Evolutionary conservation across 2,888 invertebrate species (phyloP), one percentile per base, ranked within the genome.

Genomic region (Diaprepes abbreviatus): DNA sequence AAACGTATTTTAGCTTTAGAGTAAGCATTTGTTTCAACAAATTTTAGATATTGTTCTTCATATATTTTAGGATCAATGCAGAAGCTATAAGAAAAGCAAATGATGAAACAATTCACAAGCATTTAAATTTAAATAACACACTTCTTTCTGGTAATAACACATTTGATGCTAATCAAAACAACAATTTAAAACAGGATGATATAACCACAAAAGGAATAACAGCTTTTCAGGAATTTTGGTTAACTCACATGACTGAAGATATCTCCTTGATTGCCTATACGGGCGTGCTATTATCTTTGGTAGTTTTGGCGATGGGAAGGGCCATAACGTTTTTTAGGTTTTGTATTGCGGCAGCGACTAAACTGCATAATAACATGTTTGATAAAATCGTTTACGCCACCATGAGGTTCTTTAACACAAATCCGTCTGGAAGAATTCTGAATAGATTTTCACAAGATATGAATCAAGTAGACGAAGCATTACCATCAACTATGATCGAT

Each of bases 371-470:
- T 72, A 77, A 73, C 9, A 89, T 80, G 79, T 77, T 80, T 68
- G 33, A 57, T n/a, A 85, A 87, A 62, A 24, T 24, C 5, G 24
- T 24, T 5, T 24, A 24, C 5, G 24, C 24, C 5, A 24, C 24
- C 5, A 24, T 24, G 24, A 24, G 24, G 5, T 24, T 24, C 24
- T 24, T 24, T 24, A 24, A 24, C 24, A 24, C 24, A 85, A 91
- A 91, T 79, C 88, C 90, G 0, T 85, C 86, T 1, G 87, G 87
- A 10, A 82, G 86, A 28, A 87, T 91, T 64, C 82, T 91, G 38
- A 91, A 91, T 81, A 84, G 91, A 52, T 91, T 92, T 79, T 88
- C 91, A 1, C 91, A 91, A 79, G 91, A 92, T 78, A 86, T 90
- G 78, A 90, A 86, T 0, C 81, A 85, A 0, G 83, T 87, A 4